Conservation (phyloP, 2,888 invertebrate species). For the Chrysodeixis includens region DNA sequence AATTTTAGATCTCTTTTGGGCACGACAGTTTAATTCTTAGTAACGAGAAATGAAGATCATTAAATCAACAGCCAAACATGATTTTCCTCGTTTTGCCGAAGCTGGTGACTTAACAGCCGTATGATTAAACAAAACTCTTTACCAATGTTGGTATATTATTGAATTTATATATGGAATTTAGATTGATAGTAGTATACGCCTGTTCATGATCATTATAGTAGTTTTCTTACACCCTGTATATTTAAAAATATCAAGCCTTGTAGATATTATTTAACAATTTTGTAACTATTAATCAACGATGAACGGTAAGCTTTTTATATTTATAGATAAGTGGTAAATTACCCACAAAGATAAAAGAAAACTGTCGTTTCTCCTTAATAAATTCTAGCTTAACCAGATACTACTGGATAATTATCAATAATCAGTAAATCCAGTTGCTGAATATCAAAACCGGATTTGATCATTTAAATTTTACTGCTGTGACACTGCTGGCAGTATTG, state of each 20-base stretch:
- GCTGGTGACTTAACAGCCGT: constrained; percentile 27
- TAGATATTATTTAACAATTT: too few species aligned
- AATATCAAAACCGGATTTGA: neutral
- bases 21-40: too few species aligned
- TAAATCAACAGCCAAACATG: neutral
- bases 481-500: neutral
- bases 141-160: too few species aligned
- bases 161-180: too few species aligned
- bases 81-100: constrained; percentile 17
- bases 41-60: neutral
- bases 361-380: neutral
- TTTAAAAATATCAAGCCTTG: too few species aligned
- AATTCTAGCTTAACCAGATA: neutral
- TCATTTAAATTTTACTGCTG: neutral
- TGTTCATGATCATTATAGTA: too few species aligned
- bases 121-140: too few species aligned
- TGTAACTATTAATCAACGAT: neutral
- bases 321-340: constrained; percentile 1
- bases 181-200: too few species aligned
- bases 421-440: neutral
- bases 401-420: constrained; percentile 4
- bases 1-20: too few species aligned
- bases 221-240: too few species aligned
- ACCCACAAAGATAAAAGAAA: constrained; percentile 3
- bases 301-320: constrained; percentile 4